These are phyloP conservation scores for Tachina lurida DNA, from an alignment of 2,888 invertebrate genomes.

Conservation along the genomic window DNA sequence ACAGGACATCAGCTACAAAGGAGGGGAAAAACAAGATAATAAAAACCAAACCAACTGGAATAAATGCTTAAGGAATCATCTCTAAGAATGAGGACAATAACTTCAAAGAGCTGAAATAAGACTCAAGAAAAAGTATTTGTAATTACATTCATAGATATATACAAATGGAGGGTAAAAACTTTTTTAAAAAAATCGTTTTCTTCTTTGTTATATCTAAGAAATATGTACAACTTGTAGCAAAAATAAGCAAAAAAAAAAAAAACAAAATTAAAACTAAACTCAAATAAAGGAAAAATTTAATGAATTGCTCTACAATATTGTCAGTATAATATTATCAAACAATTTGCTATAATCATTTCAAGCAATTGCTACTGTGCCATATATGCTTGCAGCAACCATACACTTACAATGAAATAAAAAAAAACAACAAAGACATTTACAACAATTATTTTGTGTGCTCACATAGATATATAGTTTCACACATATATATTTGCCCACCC, in stretches of 20 bases:
- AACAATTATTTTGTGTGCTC: constrained; percentile 3
- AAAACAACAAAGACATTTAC: neutral
- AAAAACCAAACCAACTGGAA: no score
- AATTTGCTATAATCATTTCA: constrained; percentile 20
- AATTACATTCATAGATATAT: no score
- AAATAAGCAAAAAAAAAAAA: neutral
- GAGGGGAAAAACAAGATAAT: no score
- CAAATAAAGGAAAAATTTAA: constrained; percentile 7
- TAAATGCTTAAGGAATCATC: no score
- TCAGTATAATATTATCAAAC: neutral
- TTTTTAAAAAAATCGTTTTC: constrained; percentile 25
- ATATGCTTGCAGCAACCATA: constrained; percentile 12
- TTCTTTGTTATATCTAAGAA: neutral
- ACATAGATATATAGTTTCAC: no score
- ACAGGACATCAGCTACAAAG: no score
- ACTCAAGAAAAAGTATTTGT: constrained; percentile 46
- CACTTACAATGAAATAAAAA: constrained; percentile 9
- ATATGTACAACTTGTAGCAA: neutral
- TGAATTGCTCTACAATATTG: constrained; percentile 38
- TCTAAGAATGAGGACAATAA: neutral
- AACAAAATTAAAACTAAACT: neutral
- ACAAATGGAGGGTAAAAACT: constrained; percentile 60
- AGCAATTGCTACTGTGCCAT: constrained; percentile 10
- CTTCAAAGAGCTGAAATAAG: constrained; percentile 29
- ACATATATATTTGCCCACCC: neutral